Base-by-base conservation (phyloP, 2,797 vertebrate genomes). In the Microctenopoma stevenorrisi region DNA sequence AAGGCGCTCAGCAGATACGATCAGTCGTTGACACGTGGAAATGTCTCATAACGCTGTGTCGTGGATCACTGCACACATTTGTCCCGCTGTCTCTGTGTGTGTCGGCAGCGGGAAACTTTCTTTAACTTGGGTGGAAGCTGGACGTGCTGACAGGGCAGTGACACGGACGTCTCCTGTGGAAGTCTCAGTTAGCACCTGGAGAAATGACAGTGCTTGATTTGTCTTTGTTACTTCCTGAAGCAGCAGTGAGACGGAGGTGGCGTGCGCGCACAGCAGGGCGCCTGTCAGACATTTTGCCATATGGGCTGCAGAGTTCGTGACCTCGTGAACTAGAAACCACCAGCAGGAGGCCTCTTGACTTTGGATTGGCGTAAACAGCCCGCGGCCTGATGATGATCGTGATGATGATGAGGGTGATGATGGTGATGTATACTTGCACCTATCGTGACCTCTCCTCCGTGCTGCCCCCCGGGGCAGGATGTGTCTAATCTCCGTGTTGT, bases 381-480 rank as follows among this genome's bases (percentile, higher is more conserved):
- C 70, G 52, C 18, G 64, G 86, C 72, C 64, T 35, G 73, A 68
- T 60, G 72, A 71, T 40, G 65, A 64, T 68, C 65, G 75, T 57
- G 64, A 49, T 33, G 61, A 43, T 59, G 61, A 59, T 71, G 54
- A 65, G 66, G 68, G 14, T 81, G 81, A 86, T 86, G 54, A 68
- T 69, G 68, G 14, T 81, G 81, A 86, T 86, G 54, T 68, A 84
- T 78, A 43, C 68, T 11, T 73, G 78, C 60, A 76, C 84, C 76
- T 67, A 18, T 42, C 61, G 22, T 83, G 86, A 86, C 81, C 84
- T 65, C 65, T 48, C 55, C 47, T 38, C 56, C 13, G 44, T 26
- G 47, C 35, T 35, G 6, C 10, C 67, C 63, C 28, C 42, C 33
- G 25, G 57, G 33, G 69, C 50, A 59, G 42, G 44, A 73, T 54